Evolutionary conservation across 2,888 invertebrate species (phyloP), one percentile per base, ranked within the genome.

Genomic region (Lochmaea capreae): DNA sequence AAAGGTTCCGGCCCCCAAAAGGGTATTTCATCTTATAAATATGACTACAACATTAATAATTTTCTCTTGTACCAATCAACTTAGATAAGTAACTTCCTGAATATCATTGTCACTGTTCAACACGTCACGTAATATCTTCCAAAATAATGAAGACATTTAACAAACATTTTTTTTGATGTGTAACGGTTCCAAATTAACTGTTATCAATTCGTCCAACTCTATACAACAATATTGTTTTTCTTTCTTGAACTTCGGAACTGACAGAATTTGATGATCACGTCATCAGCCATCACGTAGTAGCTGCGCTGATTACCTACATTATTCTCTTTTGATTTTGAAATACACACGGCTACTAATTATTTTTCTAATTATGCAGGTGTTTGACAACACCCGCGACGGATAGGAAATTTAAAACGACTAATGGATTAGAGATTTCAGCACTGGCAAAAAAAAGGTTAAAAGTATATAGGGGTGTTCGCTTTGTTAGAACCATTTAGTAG

Each of bases 261-360:
- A 54, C 54, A 16, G 54, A 54, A 16, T 54, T 54, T 54, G 54
- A 54, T 16, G 52, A 52, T 16, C 52, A 6, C 52, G 49, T 49
- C 49, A n/a, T 54, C 9, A 8, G 54, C 18, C 16, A 54, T 54
- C 33, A 10, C 33, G 33, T 59, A 9, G 33, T 39, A n/a, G 33
- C 59, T 59, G 39, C 22, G 67, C 65, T 74, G 72, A 74, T 76
- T 76, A 76, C 71, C 74, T 67, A 62, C 67, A 65, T 57, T 43
- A 67, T 72, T 67, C 26, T 59, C 33, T 59, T 59, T 33, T 59
- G 59, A 33, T 59, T 26, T 72, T 76, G 72, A 69, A 69, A 62
- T 65, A 65, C 69, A 62, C 74, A 70, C 63, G 52, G 71, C 67
- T 67, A 71, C 67, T 76, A 76, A 76, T 74, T 76, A 76, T 76